Conservation (phyloP, 1,140 invertebrate species). For the Lutraria rhynchaena region DNA sequence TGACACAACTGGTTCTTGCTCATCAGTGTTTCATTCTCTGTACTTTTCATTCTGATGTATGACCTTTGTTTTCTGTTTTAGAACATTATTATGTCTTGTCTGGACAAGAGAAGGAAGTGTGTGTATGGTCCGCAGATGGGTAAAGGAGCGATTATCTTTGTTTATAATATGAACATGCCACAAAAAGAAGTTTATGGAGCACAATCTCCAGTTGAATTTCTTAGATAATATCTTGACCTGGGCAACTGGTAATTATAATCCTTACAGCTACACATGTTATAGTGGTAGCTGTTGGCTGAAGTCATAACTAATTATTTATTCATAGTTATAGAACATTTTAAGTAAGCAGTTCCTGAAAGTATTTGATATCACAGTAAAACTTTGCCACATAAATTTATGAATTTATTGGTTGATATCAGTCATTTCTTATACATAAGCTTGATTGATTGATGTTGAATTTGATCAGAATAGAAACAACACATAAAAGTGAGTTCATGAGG, state of each 20-base stretch:
- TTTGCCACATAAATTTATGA: no score
- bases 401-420: no score
- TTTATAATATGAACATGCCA: conserved; percentile 83
- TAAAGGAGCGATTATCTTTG: conserved; percentile 82
- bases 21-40: not conserved
- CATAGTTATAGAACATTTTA: no score
- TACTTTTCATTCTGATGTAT: not conserved
- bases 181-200: conserved; percentile 82
- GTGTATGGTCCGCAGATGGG: conserved; percentile 82
- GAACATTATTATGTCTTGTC: conserved; percentile 85
- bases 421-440: no score
- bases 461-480: no score
- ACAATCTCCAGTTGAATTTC: conserved; percentile 82
- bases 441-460: no score
- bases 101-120: conserved; percentile 81
- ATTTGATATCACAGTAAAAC: no score
- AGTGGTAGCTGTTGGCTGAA: no score
- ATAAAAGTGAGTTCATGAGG: no score
- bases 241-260: conserved; percentile 83
- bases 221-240: conserved; percentile 82
- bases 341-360: no score
- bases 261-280: no score
- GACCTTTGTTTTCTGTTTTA: conserved; percentile 76
- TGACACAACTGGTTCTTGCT: not conserved
- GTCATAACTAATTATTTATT: no score